A percentile compares a stretch with the other conserved stretches of the same genome.
These are phyloP conservation scores for Eurytemora carolleeae DNA, from an alignment of 1,140 invertebrate species.

Conservation along the genomic window DNA sequence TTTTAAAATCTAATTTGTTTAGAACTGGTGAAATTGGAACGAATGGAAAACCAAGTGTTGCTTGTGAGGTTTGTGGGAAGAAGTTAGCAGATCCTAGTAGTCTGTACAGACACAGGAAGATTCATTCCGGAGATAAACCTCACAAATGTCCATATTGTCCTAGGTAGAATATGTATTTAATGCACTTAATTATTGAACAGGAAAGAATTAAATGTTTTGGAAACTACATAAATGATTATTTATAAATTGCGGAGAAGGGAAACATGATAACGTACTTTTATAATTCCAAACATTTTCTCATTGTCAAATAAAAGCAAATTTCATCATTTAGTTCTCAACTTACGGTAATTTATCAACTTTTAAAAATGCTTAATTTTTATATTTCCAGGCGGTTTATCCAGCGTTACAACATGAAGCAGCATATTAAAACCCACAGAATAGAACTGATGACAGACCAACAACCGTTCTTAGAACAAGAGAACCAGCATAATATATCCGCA, in stretches of 20 bases:
- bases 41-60: slow-evolving; percentile 12
- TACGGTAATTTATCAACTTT: no score
- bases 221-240: no score
- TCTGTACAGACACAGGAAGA: slow-evolving; percentile 14
- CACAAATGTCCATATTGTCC: slow-evolving; percentile 11
- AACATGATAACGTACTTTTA: no score
- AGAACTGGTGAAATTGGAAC: slow-evolving; percentile 4
- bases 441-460: background rate
- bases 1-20: no score
- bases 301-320: no score
- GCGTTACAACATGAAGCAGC: slow-evolving; percentile 13
- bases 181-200: background rate
- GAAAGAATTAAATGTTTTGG: no score
- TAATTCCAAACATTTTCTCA: no score
- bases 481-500: background rate
- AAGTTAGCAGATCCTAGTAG: slow-evolving; percentile 12
- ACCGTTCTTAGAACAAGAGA: background rate
- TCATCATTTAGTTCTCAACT: no score
- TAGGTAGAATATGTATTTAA: slow-evolving; percentile 11
- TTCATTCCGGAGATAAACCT: slow-evolving; percentile 13
- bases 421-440: slow-evolving; percentile 11
- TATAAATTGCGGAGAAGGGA: no score
- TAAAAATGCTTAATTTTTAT: no score
- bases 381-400: background rate
- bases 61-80: slow-evolving; percentile 14